Evolutionary conservation across 2,113 vertebrate species (phyloP).

Genomic region (Barnardius zonarius): DNA sequence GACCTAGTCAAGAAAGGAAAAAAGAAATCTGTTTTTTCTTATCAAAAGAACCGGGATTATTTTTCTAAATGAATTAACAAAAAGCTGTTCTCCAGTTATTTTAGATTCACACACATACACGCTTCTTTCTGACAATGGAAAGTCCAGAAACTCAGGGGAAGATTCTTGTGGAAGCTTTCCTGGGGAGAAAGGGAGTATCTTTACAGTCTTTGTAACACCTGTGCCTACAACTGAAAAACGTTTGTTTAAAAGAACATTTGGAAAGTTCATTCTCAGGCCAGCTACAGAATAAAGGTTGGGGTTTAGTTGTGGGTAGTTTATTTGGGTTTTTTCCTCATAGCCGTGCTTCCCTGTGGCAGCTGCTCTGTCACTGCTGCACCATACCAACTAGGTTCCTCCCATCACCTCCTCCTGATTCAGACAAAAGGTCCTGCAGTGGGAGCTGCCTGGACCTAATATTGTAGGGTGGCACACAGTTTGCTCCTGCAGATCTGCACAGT

Average conservation of each 20-base stretch:
- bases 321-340: neutral
- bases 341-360: neutral
- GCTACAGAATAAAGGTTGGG: neutral
- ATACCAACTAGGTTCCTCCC: neutral
- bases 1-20: neutral
- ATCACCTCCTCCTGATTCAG: neutral
- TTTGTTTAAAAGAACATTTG: neutral
- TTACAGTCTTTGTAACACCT: neutral
- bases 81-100: neutral
- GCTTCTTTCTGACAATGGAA: neutral
- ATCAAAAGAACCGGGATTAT: accelerated
- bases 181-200: neutral
- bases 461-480: neutral
- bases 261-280: neutral
- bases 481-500: neutral
- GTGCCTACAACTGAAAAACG: neutral
- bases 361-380: neutral
- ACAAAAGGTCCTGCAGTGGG: neutral
- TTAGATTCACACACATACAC: neutral
- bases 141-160: neutral
- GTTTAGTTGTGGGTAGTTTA: neutral
- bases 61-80: neutral
- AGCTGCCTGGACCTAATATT: neutral
- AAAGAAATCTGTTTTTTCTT: neutral
- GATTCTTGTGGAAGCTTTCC: neutral